phyloP scores from a whole-genome alignment of 2,888 invertebrate species.

The Philereme transversata region DNA sequence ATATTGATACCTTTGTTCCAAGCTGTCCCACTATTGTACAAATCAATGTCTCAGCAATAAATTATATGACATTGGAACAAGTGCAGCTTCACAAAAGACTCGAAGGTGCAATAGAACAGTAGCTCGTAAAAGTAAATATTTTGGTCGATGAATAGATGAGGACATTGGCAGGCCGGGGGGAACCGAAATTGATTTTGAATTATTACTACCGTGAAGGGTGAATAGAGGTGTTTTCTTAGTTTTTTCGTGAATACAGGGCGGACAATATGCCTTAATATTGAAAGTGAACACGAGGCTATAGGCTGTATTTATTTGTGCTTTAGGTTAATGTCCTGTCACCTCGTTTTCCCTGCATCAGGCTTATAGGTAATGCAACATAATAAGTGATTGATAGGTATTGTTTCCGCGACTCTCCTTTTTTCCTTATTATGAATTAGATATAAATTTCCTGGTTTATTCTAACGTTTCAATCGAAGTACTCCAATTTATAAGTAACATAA shows the following conservation, averaged over 20 bases:
- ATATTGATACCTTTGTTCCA: constrained; percentile 27
- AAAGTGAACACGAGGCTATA: neutral
- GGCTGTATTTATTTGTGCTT: too few species aligned
- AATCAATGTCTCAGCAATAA: constrained; percentile 37
- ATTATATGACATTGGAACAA: constrained; percentile 43
- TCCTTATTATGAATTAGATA: too few species aligned
- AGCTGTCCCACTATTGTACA: constrained; percentile 36
- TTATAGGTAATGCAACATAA: too few species aligned
- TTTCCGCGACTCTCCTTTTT: too few species aligned
- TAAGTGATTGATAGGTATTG: too few species aligned
- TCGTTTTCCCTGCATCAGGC: neutral
- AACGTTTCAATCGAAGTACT: too few species aligned
- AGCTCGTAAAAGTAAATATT: constrained; percentile 68
- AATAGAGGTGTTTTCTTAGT: constrained; percentile 1
- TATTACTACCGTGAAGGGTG: constrained; percentile 23
- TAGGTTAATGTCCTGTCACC: neutral
- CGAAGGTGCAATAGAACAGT: constrained; percentile 34
- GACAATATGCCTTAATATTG: constrained; percentile 2
- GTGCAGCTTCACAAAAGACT: constrained; percentile 30
- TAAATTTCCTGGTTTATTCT: too few species aligned
- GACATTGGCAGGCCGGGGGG: constrained; percentile 38
- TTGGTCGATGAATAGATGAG: constrained; percentile 60
- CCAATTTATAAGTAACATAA: too few species aligned
- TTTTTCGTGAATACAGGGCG: constrained; percentile 2
- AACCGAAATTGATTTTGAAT: constrained; percentile 34